Percentiles rank a stretch among this genome's conserved stretches.
Conservation (phyloP, 2,797 vertebrate genomes). For the Esox masquinongy region DNA sequence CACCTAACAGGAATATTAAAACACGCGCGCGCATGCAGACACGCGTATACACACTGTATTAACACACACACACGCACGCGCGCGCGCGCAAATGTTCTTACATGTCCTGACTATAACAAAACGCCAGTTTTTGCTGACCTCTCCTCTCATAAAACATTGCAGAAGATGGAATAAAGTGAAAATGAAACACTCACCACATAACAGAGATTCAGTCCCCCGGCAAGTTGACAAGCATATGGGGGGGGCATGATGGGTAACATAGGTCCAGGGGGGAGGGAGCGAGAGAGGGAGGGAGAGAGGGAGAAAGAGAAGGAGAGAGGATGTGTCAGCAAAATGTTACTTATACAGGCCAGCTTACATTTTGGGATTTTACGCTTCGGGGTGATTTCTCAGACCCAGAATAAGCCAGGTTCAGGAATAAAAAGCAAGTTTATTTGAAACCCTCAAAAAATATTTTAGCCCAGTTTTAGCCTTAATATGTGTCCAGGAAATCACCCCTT, state of each 20-base stretch:
- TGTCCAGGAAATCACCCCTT: background rate
- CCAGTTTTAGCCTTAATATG: too few species aligned
- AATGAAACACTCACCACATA: slow-evolving; percentile 39
- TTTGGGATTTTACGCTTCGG: background rate
- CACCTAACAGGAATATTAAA: background rate
- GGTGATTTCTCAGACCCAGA: too few species aligned
- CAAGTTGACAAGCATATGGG: slow-evolving; percentile 18
- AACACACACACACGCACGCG: background rate
- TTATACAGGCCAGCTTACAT: background rate
- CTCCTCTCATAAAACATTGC: background rate
- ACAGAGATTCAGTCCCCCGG: slow-evolving; percentile 8
- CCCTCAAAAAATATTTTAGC: too few species aligned
- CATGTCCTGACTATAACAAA: background rate
- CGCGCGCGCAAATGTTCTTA: background rate
- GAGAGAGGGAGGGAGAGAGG: background rate
- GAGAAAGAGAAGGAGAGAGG: background rate
- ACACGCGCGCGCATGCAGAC: background rate
- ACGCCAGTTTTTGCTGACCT: background rate
- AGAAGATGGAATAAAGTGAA: slow-evolving; percentile 6
- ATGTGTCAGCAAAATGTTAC: slow-evolving; percentile 5
- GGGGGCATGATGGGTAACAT: background rate
- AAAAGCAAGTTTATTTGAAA: too few species aligned
- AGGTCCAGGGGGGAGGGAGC: background rate
- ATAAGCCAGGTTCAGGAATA: too few species aligned
- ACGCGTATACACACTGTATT: background rate